A percentile compares a stretch with the other conserved stretches of the same genome.
Evolutionary conservation across 2,888 invertebrate genomes (phyloP).

Genomic region (Encarsia formosa): DNA sequence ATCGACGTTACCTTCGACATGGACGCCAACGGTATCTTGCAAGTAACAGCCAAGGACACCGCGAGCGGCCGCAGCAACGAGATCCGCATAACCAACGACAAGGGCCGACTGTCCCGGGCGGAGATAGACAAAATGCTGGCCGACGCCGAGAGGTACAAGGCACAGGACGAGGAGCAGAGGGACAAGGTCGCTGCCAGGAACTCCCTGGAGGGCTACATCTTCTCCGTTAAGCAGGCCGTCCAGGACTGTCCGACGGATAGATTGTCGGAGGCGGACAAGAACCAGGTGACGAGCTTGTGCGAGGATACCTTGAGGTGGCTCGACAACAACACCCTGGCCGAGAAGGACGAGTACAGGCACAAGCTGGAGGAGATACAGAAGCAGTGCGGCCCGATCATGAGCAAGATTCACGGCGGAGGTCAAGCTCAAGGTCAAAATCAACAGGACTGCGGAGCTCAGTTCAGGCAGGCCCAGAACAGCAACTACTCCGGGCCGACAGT

Average conservation of each 20-base stretch:
- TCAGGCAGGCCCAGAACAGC: too few relatives aligned
- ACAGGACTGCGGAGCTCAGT: slow-evolving; percentile 42
- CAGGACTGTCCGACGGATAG: slow-evolving; percentile 65
- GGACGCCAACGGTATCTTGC: slow-evolving; percentile 72
- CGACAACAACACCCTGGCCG: slow-evolving; percentile 63
- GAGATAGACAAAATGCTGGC: slow-evolving; percentile 77
- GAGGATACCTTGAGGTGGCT: slow-evolving; percentile 64
- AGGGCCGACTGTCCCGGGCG: slow-evolving; percentile 72
- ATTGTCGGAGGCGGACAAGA: slow-evolving; percentile 63
- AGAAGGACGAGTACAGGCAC: slow-evolving; percentile 64
- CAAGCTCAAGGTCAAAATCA: slow-evolving; percentile 32
- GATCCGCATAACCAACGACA: slow-evolving; percentile 80
- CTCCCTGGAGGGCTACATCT: slow-evolving; percentile 67
- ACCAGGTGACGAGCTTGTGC: slow-evolving; percentile 54
- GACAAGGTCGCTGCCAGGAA: slow-evolving; percentile 69
- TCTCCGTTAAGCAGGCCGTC: slow-evolving; percentile 65
- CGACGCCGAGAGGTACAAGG: slow-evolving; percentile 70
- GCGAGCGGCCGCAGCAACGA: slow-evolving; percentile 70
- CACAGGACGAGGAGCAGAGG: slow-evolving; percentile 68
- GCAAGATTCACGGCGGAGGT: slow-evolving; percentile 53
- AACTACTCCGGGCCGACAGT: slow-evolving; percentile 61
- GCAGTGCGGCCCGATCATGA: slow-evolving; percentile 59
- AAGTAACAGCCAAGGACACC: slow-evolving; percentile 58
- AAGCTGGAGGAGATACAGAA: slow-evolving; percentile 57
- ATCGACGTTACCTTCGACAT: slow-evolving; percentile 72